Conservation (phyloP, 2,888 invertebrate species). For the Xanthia icteritia region DNA sequence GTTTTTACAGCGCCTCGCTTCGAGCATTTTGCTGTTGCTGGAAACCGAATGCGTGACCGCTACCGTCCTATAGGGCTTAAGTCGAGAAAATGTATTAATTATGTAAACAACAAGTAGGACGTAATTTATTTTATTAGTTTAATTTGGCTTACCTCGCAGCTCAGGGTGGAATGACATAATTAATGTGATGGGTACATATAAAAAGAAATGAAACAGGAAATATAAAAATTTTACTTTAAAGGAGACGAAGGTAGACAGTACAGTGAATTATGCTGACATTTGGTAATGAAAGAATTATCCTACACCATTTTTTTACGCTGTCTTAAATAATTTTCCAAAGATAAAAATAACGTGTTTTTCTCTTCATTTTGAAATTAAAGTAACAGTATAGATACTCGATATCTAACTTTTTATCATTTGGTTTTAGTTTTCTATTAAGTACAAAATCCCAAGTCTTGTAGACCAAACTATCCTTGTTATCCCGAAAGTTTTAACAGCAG, state of each 20-base stretch:
- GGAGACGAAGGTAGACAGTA: neutral
- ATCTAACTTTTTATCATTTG: constrained; percentile 10
- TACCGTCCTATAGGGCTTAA: constrained; percentile 35
- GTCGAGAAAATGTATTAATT: constrained; percentile 35
- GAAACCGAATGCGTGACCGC: constrained; percentile 49
- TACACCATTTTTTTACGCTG: neutral
- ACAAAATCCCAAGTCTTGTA: constrained; percentile 19
- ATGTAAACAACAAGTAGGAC: constrained; percentile 33
- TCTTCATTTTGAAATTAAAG: neutral
- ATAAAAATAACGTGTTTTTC: neutral
- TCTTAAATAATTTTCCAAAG: neutral
- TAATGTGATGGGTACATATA: neutral
- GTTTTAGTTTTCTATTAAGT: constrained; percentile 27
- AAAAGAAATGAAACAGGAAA: neutral
- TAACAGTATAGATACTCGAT: neutral
- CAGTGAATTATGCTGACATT: neutral
- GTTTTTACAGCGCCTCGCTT: constrained; percentile 43
- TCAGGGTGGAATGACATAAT: neutral
- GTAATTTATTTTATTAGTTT: constrained; percentile 40
- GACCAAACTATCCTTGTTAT: constrained; percentile 54
- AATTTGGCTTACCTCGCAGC: constrained; percentile 16
- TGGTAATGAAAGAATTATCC: neutral
- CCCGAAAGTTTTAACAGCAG: constrained; percentile 52
- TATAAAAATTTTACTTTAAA: neutral
- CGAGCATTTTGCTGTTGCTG: constrained; percentile 28